phyloP scores from a whole-genome alignment of 2,888 invertebrate genomes.

The Tenodera sinensis region DNA sequence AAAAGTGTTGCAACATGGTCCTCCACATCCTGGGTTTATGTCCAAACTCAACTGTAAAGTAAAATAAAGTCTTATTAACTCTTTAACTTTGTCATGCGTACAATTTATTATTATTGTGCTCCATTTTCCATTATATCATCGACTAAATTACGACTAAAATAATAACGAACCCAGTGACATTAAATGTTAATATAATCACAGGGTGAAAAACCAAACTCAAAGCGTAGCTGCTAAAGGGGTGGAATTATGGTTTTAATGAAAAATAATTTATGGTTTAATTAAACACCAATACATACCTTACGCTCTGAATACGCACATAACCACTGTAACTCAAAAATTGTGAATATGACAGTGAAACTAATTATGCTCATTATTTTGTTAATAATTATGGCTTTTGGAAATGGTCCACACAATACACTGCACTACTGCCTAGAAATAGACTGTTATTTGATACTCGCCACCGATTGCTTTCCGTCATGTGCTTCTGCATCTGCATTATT shows the following conservation, averaged over 20 bases:
- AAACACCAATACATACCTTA: not conserved
- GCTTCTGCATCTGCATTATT: not conserved
- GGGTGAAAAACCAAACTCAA: too few relatives aligned
- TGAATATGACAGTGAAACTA: not conserved
- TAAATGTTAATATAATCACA: too few relatives aligned
- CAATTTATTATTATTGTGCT: too few relatives aligned
- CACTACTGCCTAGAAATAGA: not conserved
- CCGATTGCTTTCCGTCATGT: not conserved
- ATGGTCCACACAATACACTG: not conserved
- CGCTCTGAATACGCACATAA: not conserved
- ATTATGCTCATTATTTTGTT: not conserved
- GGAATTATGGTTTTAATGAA: not conserved
- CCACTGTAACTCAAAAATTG: not conserved
- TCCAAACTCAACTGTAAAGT: slow-evolving; percentile 38
- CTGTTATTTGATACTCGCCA: not conserved
- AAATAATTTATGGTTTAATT: not conserved
- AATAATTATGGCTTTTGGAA: not conserved
- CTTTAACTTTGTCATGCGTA: too few relatives aligned
- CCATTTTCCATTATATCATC: too few relatives aligned
- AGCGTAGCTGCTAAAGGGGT: too few relatives aligned
- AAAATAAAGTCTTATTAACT: not conserved
- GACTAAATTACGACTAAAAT: too few relatives aligned
- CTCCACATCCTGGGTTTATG: slow-evolving; percentile 41
- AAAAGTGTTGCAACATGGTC: slow-evolving; percentile 37
- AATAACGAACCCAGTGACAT: too few relatives aligned